phyloP scores from a whole-genome alignment of 2,888 invertebrate genomes.

The Nezara viridula region DNA sequence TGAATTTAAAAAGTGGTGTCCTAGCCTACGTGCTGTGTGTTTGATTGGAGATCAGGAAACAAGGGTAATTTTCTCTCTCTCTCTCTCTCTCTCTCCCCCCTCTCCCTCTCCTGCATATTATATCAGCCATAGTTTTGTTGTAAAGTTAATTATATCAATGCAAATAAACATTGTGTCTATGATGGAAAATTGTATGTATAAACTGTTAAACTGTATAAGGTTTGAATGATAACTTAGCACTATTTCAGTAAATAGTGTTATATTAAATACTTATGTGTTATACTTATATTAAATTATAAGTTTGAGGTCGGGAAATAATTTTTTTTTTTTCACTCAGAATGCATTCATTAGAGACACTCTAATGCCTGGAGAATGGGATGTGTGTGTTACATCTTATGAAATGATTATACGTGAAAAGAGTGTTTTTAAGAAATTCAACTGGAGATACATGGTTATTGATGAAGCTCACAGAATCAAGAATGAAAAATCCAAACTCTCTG shows the following conservation, averaged over 20 bases:
- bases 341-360: constrained; percentile 89
- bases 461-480: constrained; percentile 99
- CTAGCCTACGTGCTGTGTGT: constrained; percentile 89
- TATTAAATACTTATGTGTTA: too few species aligned
- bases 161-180: too few species aligned
- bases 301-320: background rate
- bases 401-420: constrained; percentile 98
- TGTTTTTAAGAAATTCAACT: constrained; percentile 97
- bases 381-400: constrained; percentile 98
- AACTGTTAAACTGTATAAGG: too few species aligned
- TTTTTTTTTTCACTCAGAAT: constrained; percentile 73
- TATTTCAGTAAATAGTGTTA: too few species aligned
- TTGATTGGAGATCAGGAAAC: constrained; percentile 96
- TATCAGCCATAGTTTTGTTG: too few species aligned
- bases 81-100: too few species aligned
- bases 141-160: too few species aligned
- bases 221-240: too few species aligned
- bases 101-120: too few species aligned
- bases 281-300: background rate
- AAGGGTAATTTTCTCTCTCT: constrained; percentile 75
- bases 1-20: constrained; percentile 98
- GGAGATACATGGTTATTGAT: constrained; percentile 99
- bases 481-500: constrained; percentile 98
- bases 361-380: constrained; percentile 97
- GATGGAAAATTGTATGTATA: too few species aligned